phyloP scores from a whole-genome alignment of 2,113 vertebrate species.

The Sporophila hypoxantha region DNA sequence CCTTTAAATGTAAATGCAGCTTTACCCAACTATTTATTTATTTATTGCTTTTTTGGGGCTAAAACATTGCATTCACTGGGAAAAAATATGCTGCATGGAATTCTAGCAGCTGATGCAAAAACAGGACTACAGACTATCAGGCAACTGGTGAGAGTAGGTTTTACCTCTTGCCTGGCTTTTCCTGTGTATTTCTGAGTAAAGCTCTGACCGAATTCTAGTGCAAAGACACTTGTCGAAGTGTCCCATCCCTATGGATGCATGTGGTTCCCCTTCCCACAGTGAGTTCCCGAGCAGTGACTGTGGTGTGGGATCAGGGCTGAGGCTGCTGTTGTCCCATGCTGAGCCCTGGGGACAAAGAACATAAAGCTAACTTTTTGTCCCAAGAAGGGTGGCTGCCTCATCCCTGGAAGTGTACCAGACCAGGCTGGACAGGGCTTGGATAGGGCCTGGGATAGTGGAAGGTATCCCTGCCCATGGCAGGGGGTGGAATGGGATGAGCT shows the following conservation, averaged over 20 bases:
- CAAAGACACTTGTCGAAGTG: not conserved
- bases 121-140: not conserved
- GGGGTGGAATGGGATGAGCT: accelerated
- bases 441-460: not conserved
- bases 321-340: not conserved
- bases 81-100: not conserved
- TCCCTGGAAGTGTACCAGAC: not conserved
- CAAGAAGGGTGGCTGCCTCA: not conserved
- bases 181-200: not conserved
- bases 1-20: conserved; percentile 11
- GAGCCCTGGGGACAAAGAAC: not conserved
- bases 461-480: not conserved
- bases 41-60: not conserved
- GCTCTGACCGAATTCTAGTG: not conserved
- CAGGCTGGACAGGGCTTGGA: not conserved
- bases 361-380: not conserved
- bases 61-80: conserved; percentile 36
- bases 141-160: not conserved
- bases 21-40: conserved; percentile 33
- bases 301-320: not conserved
- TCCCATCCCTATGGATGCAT: accelerated
- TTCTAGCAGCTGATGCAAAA: conserved; percentile 30
- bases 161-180: not conserved
- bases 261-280: accelerated
- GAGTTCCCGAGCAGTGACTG: accelerated